These are phyloP conservation scores for Listronotus bonariensis DNA, from an alignment of 1,140 invertebrate species.

Conservation along the genomic window DNA sequence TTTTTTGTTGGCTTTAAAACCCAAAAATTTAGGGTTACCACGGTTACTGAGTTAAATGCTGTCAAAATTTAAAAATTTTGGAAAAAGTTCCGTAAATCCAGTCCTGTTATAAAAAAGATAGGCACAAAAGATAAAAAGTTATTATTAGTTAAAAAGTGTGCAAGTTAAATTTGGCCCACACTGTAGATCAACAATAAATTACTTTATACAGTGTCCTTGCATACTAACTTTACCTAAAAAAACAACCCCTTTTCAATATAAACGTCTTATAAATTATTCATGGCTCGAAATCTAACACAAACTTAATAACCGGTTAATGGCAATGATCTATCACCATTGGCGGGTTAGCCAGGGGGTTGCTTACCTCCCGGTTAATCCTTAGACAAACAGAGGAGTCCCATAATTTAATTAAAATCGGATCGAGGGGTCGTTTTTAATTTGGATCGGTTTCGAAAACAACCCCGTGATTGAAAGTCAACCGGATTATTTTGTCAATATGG, in stretches of 20 bases:
- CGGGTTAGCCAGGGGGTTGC: conserved; percentile 19
- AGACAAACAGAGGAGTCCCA: conserved; percentile 30
- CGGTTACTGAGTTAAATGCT: too few relatives aligned
- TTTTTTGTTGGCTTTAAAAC: too few relatives aligned
- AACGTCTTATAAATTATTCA: conserved; percentile 27
- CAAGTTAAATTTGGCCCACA: too few relatives aligned
- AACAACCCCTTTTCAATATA: conserved; percentile 11
- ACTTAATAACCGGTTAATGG: conserved; percentile 40
- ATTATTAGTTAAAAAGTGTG: too few relatives aligned
- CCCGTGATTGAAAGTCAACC: conserved; percentile 26
- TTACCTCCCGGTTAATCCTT: conserved; percentile 34
- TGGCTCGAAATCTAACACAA: conserved; percentile 19
- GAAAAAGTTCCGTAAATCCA: too few relatives aligned
- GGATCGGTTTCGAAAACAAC: conserved; percentile 31
- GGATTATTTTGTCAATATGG: conserved; percentile 34
- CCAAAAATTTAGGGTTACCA: too few relatives aligned
- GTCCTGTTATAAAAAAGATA: too few relatives aligned
- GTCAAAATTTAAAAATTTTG: too few relatives aligned
- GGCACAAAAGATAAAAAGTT: too few relatives aligned
- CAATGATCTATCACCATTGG: conserved; percentile 37
- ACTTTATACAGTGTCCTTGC: too few relatives aligned
- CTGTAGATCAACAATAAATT: too few relatives aligned
- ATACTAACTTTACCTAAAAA: background rate
- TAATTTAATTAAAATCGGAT: conserved; percentile 44
- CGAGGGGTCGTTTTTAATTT: conserved; percentile 39